Percentiles rank a stretch among this genome's conserved stretches.
Evolutionary conservation across 1,140 invertebrate species (phyloP).

Genomic region (Amphibalanus amphitrite): DNA sequence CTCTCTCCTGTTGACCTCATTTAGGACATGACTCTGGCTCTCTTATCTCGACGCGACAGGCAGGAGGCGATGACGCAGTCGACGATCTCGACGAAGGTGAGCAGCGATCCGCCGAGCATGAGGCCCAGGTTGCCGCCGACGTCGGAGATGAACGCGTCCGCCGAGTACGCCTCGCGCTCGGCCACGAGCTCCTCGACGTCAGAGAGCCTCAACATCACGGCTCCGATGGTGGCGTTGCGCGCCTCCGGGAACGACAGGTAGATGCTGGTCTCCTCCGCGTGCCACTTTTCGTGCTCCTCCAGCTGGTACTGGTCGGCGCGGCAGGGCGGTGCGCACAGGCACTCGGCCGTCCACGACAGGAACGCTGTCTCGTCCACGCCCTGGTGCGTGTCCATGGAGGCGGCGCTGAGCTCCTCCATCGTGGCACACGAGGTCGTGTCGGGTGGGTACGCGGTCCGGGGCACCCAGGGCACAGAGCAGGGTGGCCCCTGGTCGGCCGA

Average conservation of each 20-base stretch:
- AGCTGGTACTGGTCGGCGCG: not conserved
- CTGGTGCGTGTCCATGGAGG: not conserved
- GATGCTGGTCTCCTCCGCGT: not conserved
- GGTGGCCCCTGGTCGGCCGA: too few relatives aligned
- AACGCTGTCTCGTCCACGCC: not conserved
- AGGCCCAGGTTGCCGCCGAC: conserved; percentile 1
- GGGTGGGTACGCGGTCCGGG: not conserved
- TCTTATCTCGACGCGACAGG: not conserved
- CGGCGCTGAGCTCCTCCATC: not conserved
- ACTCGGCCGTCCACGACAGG: not conserved
- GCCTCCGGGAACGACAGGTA: not conserved
- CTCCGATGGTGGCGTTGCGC: not conserved
- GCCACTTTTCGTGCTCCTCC: not conserved
- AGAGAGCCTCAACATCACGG: not conserved
- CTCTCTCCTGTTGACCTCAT: too few relatives aligned
- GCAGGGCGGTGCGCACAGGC: not conserved
- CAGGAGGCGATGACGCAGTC: not conserved
- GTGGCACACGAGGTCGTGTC: not conserved
- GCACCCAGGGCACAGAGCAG: not conserved
- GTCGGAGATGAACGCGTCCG: not conserved
- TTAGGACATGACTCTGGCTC: too few relatives aligned
- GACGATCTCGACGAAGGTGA: not conserved
- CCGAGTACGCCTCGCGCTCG: not conserved
- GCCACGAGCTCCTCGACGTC: not conserved
- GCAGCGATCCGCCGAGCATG: conserved; percentile 3